phyloP scores from a whole-genome alignment of 2,888 invertebrate genomes.

The Drosophila nr. fundita region DNA sequence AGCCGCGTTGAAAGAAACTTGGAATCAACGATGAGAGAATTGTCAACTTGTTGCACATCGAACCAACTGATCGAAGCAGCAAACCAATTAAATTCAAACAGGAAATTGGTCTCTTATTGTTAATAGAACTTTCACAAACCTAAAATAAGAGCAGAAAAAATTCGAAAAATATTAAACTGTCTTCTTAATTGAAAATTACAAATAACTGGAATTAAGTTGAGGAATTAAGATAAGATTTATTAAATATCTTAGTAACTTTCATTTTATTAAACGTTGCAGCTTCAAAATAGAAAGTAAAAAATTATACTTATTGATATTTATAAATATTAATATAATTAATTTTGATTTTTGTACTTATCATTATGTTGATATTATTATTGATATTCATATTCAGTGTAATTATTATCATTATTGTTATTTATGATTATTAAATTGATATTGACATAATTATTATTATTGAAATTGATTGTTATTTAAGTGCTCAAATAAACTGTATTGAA shows the following conservation, averaged over 20 bases:
- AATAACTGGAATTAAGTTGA: neutral
- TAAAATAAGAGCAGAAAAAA: neutral
- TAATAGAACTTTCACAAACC: neutral
- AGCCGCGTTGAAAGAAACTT: constrained; percentile 24
- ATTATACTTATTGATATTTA: too few relatives aligned
- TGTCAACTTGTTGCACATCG: constrained; percentile 43
- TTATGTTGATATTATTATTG: neutral
- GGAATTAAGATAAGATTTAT: neutral
- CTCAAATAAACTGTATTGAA: neutral
- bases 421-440: neutral
- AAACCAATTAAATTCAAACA: constrained; percentile 44
- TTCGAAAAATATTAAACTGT: neutral
- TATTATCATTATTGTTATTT: neutral
- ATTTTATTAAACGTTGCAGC: too few relatives aligned
- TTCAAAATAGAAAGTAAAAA: too few relatives aligned
- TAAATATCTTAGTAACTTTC: neutral
- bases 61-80: constrained; percentile 21
- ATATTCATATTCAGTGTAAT: neutral
- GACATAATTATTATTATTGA: neutral
- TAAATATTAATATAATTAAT: neutral
- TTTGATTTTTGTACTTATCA: neutral
- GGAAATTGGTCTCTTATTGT: neutral
- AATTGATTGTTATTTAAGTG: neutral
- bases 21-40: constrained; percentile 29
- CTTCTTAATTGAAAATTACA: neutral